Base-by-base conservation (phyloP, 2,113 vertebrate species). In the Triplophysa rosa region DNA sequence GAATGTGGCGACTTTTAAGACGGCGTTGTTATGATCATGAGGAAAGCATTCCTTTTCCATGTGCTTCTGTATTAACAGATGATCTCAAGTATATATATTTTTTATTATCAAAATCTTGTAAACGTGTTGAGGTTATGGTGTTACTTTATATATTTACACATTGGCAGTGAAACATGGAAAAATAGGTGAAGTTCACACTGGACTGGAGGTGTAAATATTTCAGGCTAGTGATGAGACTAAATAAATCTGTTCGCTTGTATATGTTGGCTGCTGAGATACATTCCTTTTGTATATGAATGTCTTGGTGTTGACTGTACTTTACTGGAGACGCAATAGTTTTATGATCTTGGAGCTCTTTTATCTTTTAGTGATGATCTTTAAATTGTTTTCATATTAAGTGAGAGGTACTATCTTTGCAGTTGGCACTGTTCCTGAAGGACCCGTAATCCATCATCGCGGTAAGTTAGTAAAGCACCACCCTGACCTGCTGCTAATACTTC, bases 21-120 rank as follows among this genome's bases (percentile, higher is more conserved):
- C n/a, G 52, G 21, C 59, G 56, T 61, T 73, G 70, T 63, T 24
- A 74, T 21, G 16, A 45, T 40, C 4, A 3, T 21, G 17, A 63
- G 21, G 24, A 63, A 74, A 45, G 13, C 14, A 13, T 26, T 45
- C 56, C 71, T 74, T 40, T 29, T 62, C 71, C 71, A 63, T 74
- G 14, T 63, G 71, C 14, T 74, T 24, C 23, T 63, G 59, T 47
- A 59, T 72, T 72, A 62, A 63, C 23, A 47, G 58, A 75, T 62
- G 58, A 26, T 75, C 10, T 63, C 37, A 62, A 19, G 33, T 62
- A 19, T 69, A 74, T 62, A 19, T 69, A 74, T 74, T 61, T 61
- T 61, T 7, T 73, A 21, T 61, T 47, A 19, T 62, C 40, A 47
- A 74, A 19, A 26, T 62, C 21, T 63, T 24, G 56, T 59, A 73